Base-by-base conservation (phyloP, 1,140 invertebrate species). In the Ectropis grisescens region DNA sequence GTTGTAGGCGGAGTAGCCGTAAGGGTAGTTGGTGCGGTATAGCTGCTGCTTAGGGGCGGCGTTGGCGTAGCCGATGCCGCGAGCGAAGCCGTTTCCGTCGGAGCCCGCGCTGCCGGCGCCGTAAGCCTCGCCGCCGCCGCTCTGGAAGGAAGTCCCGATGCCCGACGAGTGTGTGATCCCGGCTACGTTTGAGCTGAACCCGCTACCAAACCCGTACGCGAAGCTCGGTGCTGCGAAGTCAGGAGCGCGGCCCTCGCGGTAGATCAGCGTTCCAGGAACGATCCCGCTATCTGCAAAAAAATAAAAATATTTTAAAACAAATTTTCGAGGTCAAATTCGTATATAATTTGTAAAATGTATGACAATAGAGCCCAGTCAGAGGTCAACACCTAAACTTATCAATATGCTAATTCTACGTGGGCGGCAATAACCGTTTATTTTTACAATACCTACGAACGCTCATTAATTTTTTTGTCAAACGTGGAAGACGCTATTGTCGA, bases 111-210 rank as follows among this genome's bases (percentile, higher is more conserved):
- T 31, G 13, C 64, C 60, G 5, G 41, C 40, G 12, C 70, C 70
- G 36, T 69, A 71, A 0, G 70, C 70, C 2, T 58, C 36, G 0
- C 55, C 70, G 27, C 65, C 57, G 8, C 72, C 75, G 30, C 50
- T 66, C 31, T 55, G 52, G 54, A 66, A 78, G 4, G 71, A 59
- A 12, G 59, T 37, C 2, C 70, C 69, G 19, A 66, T 58, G 32
- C 70, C 55, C 5, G 51, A 56, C 1, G 75, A 64, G 12, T 76
- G 75, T 5, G 55, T 54, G 32, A 80, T 64, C 3, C 75, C 75
- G 1, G 66, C 71, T 25, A 76, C 66, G 41, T 80, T 61, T 41
- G 62, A 78, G 48, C 60, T 67, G 33, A 78, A 74, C 1, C 75
- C 75, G 31, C 68, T 70, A 4, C 75, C 75, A 33, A 65, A 71